These are phyloP conservation scores for Marisa cornuarietis DNA, from an alignment of 1,140 invertebrate species.

Conservation along the genomic window DNA sequence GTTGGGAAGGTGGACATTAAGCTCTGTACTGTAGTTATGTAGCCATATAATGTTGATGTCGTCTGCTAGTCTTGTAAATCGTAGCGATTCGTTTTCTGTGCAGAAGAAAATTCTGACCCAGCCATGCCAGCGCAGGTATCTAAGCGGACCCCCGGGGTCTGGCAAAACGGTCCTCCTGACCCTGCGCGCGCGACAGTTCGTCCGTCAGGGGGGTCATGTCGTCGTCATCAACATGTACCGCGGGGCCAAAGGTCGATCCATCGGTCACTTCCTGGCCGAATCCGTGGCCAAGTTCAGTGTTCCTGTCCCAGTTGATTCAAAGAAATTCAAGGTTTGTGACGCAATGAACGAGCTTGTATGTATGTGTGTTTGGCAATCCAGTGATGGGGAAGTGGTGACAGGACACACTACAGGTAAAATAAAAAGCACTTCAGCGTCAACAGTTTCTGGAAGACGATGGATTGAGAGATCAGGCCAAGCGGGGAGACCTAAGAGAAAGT, in stretches of 20 bases:
- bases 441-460: no score
- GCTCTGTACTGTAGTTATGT: no score
- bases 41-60: neutral
- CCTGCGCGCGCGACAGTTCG: constrained; percentile 25
- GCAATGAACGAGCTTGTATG: no score
- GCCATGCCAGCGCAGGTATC: constrained; percentile 21
- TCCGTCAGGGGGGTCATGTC: constrained; percentile 21
- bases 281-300: constrained; percentile 6
- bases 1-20: no score
- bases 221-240: constrained; percentile 36
- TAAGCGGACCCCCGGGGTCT: constrained; percentile 33
- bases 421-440: no score
- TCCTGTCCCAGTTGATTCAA: neutral
- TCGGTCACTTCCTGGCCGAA: constrained; percentile 24
- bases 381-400: no score
- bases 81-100: no score
- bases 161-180: constrained; percentile 32
- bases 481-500: no score
- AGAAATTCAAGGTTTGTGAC: no score
- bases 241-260: constrained; percentile 26
- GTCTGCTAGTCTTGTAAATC: neutral
- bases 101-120: constrained; percentile 7
- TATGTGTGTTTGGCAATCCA: neutral
- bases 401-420: no score
- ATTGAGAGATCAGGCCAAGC: no score